Percentiles rank a stretch among this genome's conserved stretches.
These are phyloP conservation scores for Cryptomyrus ogoouensis DNA, from an alignment of 2,113 vertebrate species.

Conservation along the genomic window DNA sequence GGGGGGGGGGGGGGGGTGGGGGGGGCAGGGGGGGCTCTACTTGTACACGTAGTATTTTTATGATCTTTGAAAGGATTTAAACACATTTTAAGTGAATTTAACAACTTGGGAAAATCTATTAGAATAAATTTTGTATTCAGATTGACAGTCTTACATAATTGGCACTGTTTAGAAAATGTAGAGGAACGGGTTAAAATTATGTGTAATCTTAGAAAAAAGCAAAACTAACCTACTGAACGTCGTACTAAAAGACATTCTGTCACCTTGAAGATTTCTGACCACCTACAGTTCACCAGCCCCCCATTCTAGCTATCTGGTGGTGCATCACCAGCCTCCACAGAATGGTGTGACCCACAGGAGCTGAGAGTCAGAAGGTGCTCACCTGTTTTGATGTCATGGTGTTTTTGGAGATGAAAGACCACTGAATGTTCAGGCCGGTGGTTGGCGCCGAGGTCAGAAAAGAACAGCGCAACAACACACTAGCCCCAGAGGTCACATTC, in stretches of 20 bases:
- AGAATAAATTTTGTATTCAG: background rate
- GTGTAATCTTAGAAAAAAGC: background rate
- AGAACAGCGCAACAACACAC: conserved; percentile 34
- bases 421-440: conserved; percentile 40
- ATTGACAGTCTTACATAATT: background rate
- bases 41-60: background rate
- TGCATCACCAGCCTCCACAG: background rate
- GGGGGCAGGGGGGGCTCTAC: background rate
- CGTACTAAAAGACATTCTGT: background rate
- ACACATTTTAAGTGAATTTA: background rate
- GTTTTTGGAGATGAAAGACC: conserved; percentile 36
- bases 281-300: background rate
- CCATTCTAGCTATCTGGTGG: background rate
- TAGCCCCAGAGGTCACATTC: conserved; percentile 41
- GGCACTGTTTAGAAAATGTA: background rate
- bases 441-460: conserved; percentile 34
- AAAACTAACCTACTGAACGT: background rate
- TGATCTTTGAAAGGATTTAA: background rate
- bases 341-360: background rate
- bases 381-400: conserved; percentile 33
- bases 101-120: background rate
- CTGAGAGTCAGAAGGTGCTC: background rate
- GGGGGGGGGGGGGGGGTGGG: no score
- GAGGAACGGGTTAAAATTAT: background rate
- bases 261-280: background rate